Conservation (phyloP, 2,888 invertebrate species). For the Synergus laeviventris region DNA sequence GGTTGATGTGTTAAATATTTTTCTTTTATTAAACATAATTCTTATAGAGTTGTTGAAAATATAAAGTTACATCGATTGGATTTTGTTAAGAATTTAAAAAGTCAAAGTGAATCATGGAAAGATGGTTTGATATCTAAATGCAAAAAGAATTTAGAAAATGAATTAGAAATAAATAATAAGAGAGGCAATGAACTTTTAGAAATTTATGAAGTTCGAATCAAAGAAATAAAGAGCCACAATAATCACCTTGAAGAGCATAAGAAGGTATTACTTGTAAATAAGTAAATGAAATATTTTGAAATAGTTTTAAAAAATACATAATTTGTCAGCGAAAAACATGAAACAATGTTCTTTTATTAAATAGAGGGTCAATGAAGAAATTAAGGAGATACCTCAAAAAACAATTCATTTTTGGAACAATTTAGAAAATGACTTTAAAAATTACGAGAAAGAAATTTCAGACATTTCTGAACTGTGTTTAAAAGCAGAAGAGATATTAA, state of each 20-base stretch:
- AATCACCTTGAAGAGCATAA: constrained; percentile 52
- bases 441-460: background rate
- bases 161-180: constrained; percentile 45
- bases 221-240: constrained; percentile 52
- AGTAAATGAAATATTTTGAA: background rate
- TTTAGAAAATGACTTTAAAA: background rate
- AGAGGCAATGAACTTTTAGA: constrained; percentile 47
- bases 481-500: background rate
- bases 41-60: constrained; percentile 48
- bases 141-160: constrained; percentile 39
- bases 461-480: background rate
- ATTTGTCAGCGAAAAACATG: too few species aligned
- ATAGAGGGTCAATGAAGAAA: constrained; percentile 42
- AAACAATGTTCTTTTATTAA: constrained; percentile 15
- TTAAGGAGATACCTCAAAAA: background rate
- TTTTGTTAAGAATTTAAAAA: constrained; percentile 45
- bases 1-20: background rate
- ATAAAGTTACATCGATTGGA: constrained; percentile 44
- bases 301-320: background rate
- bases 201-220: constrained; percentile 48
- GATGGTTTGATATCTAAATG: constrained; percentile 43
- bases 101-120: constrained; percentile 48
- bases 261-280: constrained; percentile 43
- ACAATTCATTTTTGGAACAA: background rate
- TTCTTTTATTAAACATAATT: background rate